Base-by-base conservation (phyloP, 2,113 vertebrate species). In the Dendropsophus ebraccatus region DNA sequence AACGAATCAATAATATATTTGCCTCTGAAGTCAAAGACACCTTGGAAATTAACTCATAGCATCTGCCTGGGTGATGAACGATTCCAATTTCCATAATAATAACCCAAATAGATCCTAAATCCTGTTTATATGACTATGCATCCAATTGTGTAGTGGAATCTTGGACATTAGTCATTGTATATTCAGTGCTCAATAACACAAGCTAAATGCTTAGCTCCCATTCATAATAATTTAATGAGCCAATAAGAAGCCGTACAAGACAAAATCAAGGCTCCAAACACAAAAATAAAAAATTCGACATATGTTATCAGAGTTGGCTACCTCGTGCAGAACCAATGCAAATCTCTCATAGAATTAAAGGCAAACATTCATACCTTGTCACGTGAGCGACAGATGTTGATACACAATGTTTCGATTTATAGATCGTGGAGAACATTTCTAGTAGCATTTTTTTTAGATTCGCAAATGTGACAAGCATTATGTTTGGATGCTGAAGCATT, bases 21-120 rank as follows among this genome's bases (percentile, higher is more conserved):
- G 52, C 85, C 69, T 87, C 70, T 14, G 67, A 81, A 87, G 35
- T 74, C 52, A 87, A 74, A 81, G 67, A 74, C 69, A 73, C 69
- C 78, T 87, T 81, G n/a, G 37, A 81, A 81, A 81, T 87, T 56
- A 87, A 87, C 77, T 87, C 67, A 74, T 73, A 81, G 70, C 85
- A 87, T 72, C 52, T 81, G 85, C 56, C 52, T 50, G 25, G 14
- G n/a, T 74, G 85, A 87, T 74, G 73, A 74, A 87, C 28, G 54
- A 30, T 23, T 76, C 41, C 16, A 5, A 84, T 76, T 56, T 76
- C 30, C 73, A 86, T 81, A 78, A 77, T 69, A 75, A 77, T 72
- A 86, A 67, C 60, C 58, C 60, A 67, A 52, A 85, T 78, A 72
- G 74, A 67, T 85, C 58, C 41, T 85, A 67, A 37, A 85, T 85